phyloP scores from a whole-genome alignment of 2,113 vertebrate species.

The Dunckerocampus dactyliophorus region DNA sequence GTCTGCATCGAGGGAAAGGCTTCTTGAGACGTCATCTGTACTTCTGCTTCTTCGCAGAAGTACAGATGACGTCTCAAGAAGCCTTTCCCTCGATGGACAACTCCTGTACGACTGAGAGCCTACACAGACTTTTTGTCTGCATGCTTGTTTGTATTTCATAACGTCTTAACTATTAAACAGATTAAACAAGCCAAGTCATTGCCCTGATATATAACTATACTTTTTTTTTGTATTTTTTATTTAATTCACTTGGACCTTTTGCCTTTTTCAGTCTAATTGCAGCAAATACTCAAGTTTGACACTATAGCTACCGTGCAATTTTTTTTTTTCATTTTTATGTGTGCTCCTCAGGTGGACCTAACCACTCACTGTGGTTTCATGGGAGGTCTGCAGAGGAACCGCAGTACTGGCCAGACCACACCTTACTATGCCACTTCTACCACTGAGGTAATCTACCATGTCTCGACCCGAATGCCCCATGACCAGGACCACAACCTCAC shows the following conservation, averaged over 20 bases:
- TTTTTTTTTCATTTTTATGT: constrained; percentile 1
- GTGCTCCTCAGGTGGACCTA: constrained; percentile 82
- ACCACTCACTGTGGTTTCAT: constrained; percentile 97
- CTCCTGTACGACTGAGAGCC: no score
- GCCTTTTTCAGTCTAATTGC: background rate
- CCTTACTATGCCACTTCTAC: constrained; percentile 97
- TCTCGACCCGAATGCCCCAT: constrained; percentile 97
- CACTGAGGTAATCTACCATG: constrained; percentile 96
- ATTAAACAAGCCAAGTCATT: background rate
- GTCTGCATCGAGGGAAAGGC: no score
- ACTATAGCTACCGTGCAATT: background rate
- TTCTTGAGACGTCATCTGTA: no score
- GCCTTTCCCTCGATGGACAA: no score
- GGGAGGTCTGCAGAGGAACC: constrained; percentile 95
- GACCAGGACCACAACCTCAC: constrained; percentile 96
- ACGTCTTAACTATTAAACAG: background rate
- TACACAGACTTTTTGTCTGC: background rate
- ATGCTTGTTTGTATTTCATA: background rate
- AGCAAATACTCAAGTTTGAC: no score
- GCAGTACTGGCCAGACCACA: constrained; percentile 92
- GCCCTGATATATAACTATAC: no score
- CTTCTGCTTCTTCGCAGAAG: no score
- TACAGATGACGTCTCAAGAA: no score
- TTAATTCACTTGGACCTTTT: background rate
- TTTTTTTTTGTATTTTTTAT: no score